Conservation (phyloP, 2,113 vertebrate species). For the Mesocricetus auratus region DNA sequence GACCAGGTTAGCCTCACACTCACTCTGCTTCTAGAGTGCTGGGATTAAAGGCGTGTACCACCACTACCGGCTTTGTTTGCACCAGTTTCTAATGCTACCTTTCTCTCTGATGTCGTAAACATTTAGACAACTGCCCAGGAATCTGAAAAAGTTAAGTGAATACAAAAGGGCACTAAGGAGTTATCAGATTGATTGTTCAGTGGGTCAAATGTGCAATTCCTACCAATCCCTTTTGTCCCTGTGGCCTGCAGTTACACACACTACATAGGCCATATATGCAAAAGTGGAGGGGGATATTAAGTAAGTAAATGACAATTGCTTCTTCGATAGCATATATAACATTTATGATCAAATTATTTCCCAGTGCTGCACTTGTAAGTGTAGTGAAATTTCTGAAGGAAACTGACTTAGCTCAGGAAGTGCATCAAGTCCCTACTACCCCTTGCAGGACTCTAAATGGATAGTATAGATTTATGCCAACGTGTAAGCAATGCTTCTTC, state of each 20-base stretch:
- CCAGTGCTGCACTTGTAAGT: neutral
- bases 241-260: neutral
- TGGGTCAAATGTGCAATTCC: neutral
- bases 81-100: neutral
- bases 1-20: too few relatives aligned
- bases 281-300: neutral
- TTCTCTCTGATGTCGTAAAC: neutral
- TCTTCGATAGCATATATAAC: neutral
- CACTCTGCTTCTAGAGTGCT: too few relatives aligned
- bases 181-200: neutral
- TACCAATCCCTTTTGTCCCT: neutral
- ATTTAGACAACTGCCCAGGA: neutral
- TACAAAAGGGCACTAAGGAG: neutral
- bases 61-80: neutral
- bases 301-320: neutral
- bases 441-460: neutral
- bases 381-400: neutral
- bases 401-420: neutral
- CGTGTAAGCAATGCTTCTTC: neutral
- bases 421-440: neutral
- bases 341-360: neutral
- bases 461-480: neutral
- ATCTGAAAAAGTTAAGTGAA: neutral
- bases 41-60: too few relatives aligned
- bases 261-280: neutral